These are phyloP conservation scores for Rotaria macrura DNA, from an alignment of 2,888 invertebrate genomes.

Conservation along the genomic window DNA sequence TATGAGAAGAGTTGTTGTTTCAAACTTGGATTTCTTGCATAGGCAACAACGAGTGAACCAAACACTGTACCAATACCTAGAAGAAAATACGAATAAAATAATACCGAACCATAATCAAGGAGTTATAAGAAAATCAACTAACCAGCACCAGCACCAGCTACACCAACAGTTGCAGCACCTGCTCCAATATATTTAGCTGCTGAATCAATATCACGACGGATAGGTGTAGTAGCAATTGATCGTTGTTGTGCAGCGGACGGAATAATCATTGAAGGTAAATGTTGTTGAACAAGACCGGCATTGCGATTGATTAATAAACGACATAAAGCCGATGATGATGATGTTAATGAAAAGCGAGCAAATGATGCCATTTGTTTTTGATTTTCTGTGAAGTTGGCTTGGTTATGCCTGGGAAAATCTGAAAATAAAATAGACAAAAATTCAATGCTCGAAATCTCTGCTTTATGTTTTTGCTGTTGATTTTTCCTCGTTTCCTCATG, in stretches of 20 bases:
- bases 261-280: constrained; percentile 10
- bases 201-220: constrained; percentile 89
- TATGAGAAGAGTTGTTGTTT: constrained; percentile 96
- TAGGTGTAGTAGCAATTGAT: constrained; percentile 41
- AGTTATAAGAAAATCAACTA: neutral
- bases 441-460: neutral
- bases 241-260: neutral
- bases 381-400: neutral
- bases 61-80: constrained; percentile 88
- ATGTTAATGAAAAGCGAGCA: neutral
- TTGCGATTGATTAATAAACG: constrained; percentile 4
- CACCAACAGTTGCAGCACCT: constrained; percentile 99
- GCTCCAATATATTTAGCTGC: constrained; percentile 99
- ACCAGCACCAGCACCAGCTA: constrained; percentile 66
- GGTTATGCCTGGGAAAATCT: neutral
- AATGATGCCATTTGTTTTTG: neutral
- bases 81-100: neutral
- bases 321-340: constrained; percentile 5
- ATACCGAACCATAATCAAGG: neutral
- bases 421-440: neutral
- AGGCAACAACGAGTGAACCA: constrained; percentile 87
- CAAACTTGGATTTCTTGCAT: constrained; percentile 86
- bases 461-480: neutral
- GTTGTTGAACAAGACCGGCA: neutral
- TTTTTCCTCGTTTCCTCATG: neutral